Percentiles rank a stretch among this genome's conserved stretches.
phyloP scores from a whole-genome alignment of 2,797 vertebrate species.

The Holocentrus rufus region DNA sequence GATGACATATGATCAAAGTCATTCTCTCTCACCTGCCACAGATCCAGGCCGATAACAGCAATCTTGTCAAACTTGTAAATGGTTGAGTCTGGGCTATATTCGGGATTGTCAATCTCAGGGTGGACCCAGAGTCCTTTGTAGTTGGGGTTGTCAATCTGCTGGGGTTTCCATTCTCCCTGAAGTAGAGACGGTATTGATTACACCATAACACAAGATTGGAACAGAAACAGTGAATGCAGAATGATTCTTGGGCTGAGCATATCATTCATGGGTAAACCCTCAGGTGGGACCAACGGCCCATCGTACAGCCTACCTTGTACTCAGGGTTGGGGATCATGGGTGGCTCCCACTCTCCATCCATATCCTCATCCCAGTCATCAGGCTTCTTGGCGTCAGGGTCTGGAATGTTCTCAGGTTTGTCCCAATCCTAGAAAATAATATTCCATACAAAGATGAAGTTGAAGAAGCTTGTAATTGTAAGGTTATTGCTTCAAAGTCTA shows the following conservation, averaged over 20 bases:
- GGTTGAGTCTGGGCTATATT: conserved; percentile 79
- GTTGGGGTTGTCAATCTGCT: conserved; percentile 84
- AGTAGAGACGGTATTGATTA: conserved; percentile 20
- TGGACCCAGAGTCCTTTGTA: conserved; percentile 87
- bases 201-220: not conserved
- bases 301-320: conserved; percentile 85
- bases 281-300: too few species aligned
- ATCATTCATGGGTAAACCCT: too few species aligned
- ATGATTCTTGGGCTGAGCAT: not conserved
- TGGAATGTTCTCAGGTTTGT: conserved; percentile 92
- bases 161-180: conserved; percentile 86
- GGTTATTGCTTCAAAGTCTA: not conserved
- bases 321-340: conserved; percentile 94
- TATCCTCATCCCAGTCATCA: conserved; percentile 96
- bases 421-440: conserved; percentile 85
- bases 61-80: conserved; percentile 84
- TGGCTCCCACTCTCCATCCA: conserved; percentile 98
- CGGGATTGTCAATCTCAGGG: conserved; percentile 87
- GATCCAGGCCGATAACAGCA: conserved; percentile 83
- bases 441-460: not conserved
- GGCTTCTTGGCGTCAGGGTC: conserved; percentile 96
- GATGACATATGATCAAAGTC: not conserved
- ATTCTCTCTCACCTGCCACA: conserved; percentile 82
- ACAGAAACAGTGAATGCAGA: not conserved
- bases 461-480: not conserved